These are phyloP conservation scores for Erythrocercus mccallii DNA, from an alignment of 2,113 vertebrate species.

Conservation along the genomic window DNA sequence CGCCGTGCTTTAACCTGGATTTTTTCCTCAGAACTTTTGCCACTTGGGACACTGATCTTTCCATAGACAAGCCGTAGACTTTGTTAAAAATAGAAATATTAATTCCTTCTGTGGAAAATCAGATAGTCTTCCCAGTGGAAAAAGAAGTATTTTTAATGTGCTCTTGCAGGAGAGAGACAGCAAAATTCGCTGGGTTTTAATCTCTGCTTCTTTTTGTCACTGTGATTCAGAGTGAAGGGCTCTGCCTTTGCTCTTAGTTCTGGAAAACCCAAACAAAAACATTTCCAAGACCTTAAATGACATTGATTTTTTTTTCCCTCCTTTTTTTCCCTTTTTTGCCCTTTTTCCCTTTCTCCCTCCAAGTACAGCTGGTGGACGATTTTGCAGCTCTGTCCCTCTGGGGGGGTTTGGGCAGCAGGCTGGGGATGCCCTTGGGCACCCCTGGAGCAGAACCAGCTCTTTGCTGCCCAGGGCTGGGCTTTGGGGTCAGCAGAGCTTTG, in stretches of 20 bases:
- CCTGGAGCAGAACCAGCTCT: background rate
- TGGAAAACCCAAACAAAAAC: background rate
- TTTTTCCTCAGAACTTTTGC: background rate
- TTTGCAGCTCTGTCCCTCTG: background rate
- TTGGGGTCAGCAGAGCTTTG: background rate
- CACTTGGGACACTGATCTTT: background rate
- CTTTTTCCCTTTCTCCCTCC: fast-evolving
- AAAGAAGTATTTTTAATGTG: background rate
- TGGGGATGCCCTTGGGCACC: background rate
- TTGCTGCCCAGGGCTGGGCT: background rate
- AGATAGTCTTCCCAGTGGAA: background rate
- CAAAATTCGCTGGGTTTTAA: background rate
- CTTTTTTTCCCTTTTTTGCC: too few relatives aligned
- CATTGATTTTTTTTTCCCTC: background rate
- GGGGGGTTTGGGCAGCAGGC: background rate
- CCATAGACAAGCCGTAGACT: background rate
- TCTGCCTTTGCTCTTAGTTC: background rate
- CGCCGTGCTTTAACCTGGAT: background rate
- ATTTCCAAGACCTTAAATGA: background rate
- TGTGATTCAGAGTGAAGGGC: fast-evolving
- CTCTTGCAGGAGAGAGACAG: background rate
- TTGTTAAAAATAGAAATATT: background rate
- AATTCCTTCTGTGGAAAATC: background rate
- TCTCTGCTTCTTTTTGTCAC: background rate
- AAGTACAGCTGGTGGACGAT: fast-evolving